Conservation (phyloP, 53 echinoderm and acorn worm genomes). For the Stichopus horrens region DNA sequence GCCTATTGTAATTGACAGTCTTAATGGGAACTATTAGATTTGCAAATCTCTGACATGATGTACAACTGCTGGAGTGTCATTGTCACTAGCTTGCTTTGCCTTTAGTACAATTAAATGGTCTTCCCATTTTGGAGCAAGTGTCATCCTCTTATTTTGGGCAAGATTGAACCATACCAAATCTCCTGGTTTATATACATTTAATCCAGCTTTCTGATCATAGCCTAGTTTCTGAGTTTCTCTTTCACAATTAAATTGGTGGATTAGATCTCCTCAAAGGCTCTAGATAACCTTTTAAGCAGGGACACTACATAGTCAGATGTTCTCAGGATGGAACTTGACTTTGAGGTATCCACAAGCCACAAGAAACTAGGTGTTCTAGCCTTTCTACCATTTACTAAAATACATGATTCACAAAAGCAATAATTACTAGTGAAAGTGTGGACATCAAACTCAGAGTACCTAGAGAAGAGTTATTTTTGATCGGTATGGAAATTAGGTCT, state of each 20-base stretch:
- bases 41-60: not conserved
- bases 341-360: not conserved
- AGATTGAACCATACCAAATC: not conserved
- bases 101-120: not conserved
- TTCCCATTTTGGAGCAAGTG: constrained; percentile 15
- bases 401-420: too few species aligned
- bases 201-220: not conserved
- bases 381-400: not conserved
- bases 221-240: not conserved
- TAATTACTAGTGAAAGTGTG: too few species aligned
- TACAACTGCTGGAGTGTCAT: not conserved
- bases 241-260: not conserved
- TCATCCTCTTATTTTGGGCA: constrained; percentile 2
- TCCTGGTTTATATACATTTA: not conserved
- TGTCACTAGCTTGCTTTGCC: not conserved
- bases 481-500: too few species aligned
- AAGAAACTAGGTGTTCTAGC: not conserved
- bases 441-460: too few species aligned
- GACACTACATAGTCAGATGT: not conserved
- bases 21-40: not conserved
- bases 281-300: not conserved
- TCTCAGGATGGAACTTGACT: not conserved
- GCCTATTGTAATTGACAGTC: not conserved
- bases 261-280: not conserved
- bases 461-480: too few species aligned